Base-by-base conservation (phyloP, 2,888 invertebrate species). In the Leptopilina syphax region DNA sequence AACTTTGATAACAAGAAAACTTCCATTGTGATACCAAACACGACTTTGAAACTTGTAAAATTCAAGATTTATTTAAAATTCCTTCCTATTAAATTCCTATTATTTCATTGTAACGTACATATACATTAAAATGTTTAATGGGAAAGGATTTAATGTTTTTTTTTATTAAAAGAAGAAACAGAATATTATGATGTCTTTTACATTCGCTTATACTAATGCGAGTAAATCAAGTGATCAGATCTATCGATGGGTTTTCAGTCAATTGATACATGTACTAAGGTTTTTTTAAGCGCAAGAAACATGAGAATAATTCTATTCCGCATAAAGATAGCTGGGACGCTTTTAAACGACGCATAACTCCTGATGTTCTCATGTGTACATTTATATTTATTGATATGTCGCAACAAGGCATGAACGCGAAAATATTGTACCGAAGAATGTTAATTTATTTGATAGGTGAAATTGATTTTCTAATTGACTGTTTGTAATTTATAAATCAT, bases 1-100 rank as follows among this genome's bases (percentile, higher is more conserved):
- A 73, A 60, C 54, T 73, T 73, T 54, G 73, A 57, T 73, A 73
- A 73, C 73, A 73, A 73, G 73, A 73, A 34, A 73, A 73, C 73
- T 73, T 73, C 34, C 27, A 54, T 73, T 60, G 57, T 73, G 57
- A 57, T 73, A 41, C 54, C 34, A 54, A 27, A 60, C 34, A 60
- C 34, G 57, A 73, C 9, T 27, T 63, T 63, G 18, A 63, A 24
- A 18, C 60, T n/a, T 60, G 60, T n/a, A 8, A 63, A 24, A 63
- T 63, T 60, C 18, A 7, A 60, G n/a, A 18, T 63, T 63, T 24
- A 0, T 63, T 1, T 60, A n/a, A 63, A 18, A 24, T 63, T 63
- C 18, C 9, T 18, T 9, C 3, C 3, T 34, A 34, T 34, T 34
- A 34, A 34, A 34, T 34, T 34, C 4, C 3, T 34, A 34, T 34